phyloP scores from a whole-genome alignment of 2,113 vertebrate genomes.

The Eolophus roseicapilla region DNA sequence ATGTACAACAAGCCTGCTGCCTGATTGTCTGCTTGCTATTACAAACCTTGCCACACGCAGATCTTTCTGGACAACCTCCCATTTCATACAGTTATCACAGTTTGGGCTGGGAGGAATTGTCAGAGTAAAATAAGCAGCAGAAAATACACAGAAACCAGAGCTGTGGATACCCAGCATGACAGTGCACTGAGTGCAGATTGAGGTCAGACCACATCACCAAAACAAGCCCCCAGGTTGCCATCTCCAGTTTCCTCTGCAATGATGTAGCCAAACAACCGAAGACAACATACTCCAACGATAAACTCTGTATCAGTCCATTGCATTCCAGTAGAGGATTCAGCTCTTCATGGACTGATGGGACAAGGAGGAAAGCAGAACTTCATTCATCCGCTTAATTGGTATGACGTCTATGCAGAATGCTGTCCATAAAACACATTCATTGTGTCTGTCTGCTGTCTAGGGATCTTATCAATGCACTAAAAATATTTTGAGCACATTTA shows the following conservation, averaged over 20 bases:
- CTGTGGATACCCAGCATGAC: background rate
- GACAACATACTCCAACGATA: background rate
- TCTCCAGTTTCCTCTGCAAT: background rate
- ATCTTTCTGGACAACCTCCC: background rate
- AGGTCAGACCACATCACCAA: background rate
- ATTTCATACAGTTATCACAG: background rate
- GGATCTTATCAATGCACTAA: background rate
- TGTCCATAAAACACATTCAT: background rate
- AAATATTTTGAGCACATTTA: background rate
- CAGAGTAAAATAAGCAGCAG: background rate
- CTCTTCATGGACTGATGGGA: background rate
- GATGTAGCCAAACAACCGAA: background rate
- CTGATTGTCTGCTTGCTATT: background rate
- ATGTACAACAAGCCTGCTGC: background rate
- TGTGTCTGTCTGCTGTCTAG: background rate
- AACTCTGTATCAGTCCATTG: background rate
- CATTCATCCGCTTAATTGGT: background rate
- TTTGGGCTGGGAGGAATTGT: background rate
- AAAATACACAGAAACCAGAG: background rate
- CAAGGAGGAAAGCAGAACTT: background rate
- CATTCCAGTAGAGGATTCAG: background rate
- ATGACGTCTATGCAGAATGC: rapidly evolving
- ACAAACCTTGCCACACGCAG: rapidly evolving
- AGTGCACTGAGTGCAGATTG: background rate
- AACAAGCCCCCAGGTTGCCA: background rate